Evolutionary conservation across 2,113 vertebrate genomes (phyloP).

Genomic region (Bubo blakistoni): DNA sequence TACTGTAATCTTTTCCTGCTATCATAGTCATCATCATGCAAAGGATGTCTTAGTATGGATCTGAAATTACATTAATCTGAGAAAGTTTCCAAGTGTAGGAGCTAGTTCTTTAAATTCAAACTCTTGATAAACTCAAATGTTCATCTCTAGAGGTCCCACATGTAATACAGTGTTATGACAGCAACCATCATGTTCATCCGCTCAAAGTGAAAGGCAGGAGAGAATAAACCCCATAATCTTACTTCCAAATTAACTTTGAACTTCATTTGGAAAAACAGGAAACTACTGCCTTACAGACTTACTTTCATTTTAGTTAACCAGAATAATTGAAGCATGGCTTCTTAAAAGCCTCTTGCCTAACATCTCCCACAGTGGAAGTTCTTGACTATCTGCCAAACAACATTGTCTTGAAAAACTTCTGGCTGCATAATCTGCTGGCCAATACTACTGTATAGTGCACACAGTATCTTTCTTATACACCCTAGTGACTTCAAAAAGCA

Average conservation of each 20-base stretch:
- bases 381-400: not conserved
- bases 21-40: not conserved
- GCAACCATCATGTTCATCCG: not conserved
- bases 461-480: not conserved
- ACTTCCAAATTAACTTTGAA: not conserved
- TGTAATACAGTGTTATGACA: not conserved
- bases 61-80: not conserved
- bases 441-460: not conserved
- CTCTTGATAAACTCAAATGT: not conserved
- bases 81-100: not conserved
- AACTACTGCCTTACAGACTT: not conserved
- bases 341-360: slow-evolving; percentile 19
- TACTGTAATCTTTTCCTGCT: not conserved
- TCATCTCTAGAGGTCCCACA: not conserved
- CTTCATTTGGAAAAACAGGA: not conserved
- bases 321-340: slow-evolving; percentile 47
- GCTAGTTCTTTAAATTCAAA: not conserved
- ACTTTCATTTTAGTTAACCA: slow-evolving; percentile 34
- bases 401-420: not conserved
- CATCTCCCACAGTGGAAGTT: not conserved
- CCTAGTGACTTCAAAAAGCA: not conserved
- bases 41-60: not conserved
- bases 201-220: not conserved
- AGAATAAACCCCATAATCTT: not conserved
- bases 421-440: not conserved